Evolutionary conservation across 2,797 vertebrate genomes (phyloP).

Genomic region (Diplodus puntazzo): DNA sequence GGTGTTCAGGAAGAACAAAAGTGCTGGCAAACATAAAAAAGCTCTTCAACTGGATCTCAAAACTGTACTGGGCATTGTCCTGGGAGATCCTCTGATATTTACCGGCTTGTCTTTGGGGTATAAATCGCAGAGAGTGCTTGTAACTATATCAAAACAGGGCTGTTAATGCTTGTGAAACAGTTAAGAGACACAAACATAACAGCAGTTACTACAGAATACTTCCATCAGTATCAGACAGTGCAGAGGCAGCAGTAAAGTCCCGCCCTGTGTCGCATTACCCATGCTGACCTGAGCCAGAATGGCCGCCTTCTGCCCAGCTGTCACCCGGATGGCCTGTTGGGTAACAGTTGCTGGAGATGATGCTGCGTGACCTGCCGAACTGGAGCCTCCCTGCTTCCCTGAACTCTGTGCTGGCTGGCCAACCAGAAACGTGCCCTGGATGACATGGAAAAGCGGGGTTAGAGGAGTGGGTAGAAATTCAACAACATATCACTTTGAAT

Average conservation of each 20-base stretch:
- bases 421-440: slow-evolving; percentile 96
- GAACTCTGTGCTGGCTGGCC: slow-evolving; percentile 94
- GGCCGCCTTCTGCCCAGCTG: slow-evolving; percentile 95
- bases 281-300: slow-evolving; percentile 94
- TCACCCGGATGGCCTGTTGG: slow-evolving; percentile 93
- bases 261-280: neutral
- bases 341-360: slow-evolving; percentile 88
- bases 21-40: neutral
- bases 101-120: no score
- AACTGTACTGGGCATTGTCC: neutral
- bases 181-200: neutral
- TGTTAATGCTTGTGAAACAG: neutral
- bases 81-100: no score
- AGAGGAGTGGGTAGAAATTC: neutral
- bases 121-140: neutral
- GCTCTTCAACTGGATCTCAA: neutral
- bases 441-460: neutral
- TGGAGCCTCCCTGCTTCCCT: slow-evolving; percentile 89
- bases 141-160: neutral
- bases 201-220: neutral
- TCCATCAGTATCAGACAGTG: neutral
- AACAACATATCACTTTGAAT: neutral
- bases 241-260: neutral
- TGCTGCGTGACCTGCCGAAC: slow-evolving; percentile 86
- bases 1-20: neutral